Base-by-base conservation (phyloP, 2,888 invertebrate species). In the Molorchus minor region DNA sequence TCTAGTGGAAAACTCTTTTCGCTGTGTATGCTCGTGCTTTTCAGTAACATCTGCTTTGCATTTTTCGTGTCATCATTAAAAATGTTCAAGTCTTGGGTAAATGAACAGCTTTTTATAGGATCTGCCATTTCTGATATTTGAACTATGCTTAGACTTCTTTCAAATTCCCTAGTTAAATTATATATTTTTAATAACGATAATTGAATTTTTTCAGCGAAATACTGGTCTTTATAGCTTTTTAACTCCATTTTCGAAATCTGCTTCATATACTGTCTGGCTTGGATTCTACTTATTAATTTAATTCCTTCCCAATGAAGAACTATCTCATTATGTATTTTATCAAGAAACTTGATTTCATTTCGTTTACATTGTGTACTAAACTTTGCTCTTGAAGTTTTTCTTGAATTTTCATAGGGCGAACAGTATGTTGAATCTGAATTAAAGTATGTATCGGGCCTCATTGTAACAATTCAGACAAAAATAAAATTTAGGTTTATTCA, bases 351-450 rank as follows among this genome's bases (percentile, higher is more conserved):
- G 3, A 44, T 36, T 8, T 30, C 3, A n/a, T 10, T 44, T 49
- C 3, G 19, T 21, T 21, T 40, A 3, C 1, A 30, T 30, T 12
- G 16, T 29, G 2, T 10, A 36, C 38, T 38, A 41, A 10, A 20
- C 21, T 38, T 44, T 49, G 5, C 7, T 13, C 12, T 29, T 16
- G 12, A 8, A 12, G 12, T 10, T n/a, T 49, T 36, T 7, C n/a
- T 13, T 15, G n/a, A 15, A 12, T 40, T 40, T 38, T 59, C 59
- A 35, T 55, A 45, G 2, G 20, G 3, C 10, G 55, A 55, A 51
- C 33, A 59, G 38, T 45, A 59, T 15, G 59, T 59, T 20, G 59
- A 47, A 20, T 59, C 59, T 15, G 59, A 59, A 55, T 35, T 49
- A 41, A 46, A 56, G 19, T n/a, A n/a, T n/a, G n/a, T n/a, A n/a